Evolutionary conservation across 2,888 invertebrate species (phyloP).

Genomic region (Leptothorax acervorum): DNA sequence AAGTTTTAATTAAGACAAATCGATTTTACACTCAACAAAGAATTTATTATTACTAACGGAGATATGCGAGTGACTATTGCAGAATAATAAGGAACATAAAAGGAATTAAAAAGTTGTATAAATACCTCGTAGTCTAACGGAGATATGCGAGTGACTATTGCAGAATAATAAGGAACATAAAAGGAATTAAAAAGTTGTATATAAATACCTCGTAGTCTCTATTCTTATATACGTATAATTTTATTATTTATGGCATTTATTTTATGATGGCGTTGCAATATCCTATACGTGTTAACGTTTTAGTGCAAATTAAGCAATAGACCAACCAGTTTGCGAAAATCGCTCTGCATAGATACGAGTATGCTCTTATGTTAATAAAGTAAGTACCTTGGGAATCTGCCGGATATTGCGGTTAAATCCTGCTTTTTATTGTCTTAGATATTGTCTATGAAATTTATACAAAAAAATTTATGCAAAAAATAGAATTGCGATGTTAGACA

Average conservation of each 20-base stretch:
- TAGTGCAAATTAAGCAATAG: background rate
- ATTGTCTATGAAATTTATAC: conserved; percentile 12
- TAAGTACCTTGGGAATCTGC: background rate
- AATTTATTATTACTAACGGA: background rate
- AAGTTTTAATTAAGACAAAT: background rate
- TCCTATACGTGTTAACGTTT: background rate
- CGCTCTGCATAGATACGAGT: conserved; percentile 12
- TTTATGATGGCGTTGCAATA: background rate
- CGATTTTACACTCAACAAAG: background rate
- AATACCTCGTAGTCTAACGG: background rate
- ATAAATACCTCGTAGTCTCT: background rate
- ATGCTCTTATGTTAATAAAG: background rate
- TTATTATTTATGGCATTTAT: background rate
- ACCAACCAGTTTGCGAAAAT: background rate
- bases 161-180: background rate
- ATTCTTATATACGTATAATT: background rate
- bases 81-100: background rate
- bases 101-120: background rate
- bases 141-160: background rate
- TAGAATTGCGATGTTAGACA: too few species aligned
- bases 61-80: background rate
- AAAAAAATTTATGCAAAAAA: background rate
- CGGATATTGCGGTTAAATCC: conserved; percentile 19
- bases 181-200: background rate
- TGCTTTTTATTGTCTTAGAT: background rate